Percentiles rank a stretch among this genome's conserved stretches.
These are phyloP conservation scores for Myathropa florea DNA, from an alignment of 2,888 invertebrate species.

Conservation along the genomic window DNA sequence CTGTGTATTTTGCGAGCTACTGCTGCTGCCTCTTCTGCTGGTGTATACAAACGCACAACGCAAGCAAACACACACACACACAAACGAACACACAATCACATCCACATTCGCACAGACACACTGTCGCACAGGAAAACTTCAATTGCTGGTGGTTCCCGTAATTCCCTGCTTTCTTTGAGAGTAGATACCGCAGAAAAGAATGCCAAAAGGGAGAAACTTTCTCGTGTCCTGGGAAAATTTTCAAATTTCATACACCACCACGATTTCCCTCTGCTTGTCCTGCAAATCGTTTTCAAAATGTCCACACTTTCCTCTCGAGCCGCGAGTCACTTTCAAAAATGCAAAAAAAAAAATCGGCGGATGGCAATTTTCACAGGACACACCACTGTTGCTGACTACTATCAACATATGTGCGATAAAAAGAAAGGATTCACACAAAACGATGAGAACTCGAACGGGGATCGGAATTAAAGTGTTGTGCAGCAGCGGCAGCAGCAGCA, in stretches of 20 bases:
- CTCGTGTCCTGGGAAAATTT: slow-evolving; percentile 67
- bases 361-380: slow-evolving; percentile 1
- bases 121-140: slow-evolving; percentile 46
- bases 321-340: neutral
- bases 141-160: slow-evolving; percentile 68
- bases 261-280: slow-evolving; percentile 2
- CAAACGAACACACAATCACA: slow-evolving; percentile 40
- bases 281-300: slow-evolving; percentile 17
- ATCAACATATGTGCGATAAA: slow-evolving; percentile 64
- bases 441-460: neutral
- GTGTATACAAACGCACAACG: slow-evolving; percentile 43
- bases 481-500: slow-evolving; percentile 10
- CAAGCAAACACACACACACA: slow-evolving; percentile 4
- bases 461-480: slow-evolving; percentile 12
- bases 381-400: slow-evolving; percentile 60
- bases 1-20: slow-evolving; percentile 37
- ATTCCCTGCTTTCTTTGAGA: slow-evolving; percentile 69
- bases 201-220: slow-evolving; percentile 61
- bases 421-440: slow-evolving; percentile 7
- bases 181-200: slow-evolving; percentile 68
- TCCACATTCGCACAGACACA: slow-evolving; percentile 19
- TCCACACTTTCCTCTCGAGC: neutral
- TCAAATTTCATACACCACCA: slow-evolving; percentile 23
- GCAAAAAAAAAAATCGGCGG: neutral
- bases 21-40: slow-evolving; percentile 8